A percentile compares a stretch with the other conserved stretches of the same genome.
phyloP scores from a whole-genome alignment of 2,113 vertebrate genomes.

The Alectura lathami region DNA sequence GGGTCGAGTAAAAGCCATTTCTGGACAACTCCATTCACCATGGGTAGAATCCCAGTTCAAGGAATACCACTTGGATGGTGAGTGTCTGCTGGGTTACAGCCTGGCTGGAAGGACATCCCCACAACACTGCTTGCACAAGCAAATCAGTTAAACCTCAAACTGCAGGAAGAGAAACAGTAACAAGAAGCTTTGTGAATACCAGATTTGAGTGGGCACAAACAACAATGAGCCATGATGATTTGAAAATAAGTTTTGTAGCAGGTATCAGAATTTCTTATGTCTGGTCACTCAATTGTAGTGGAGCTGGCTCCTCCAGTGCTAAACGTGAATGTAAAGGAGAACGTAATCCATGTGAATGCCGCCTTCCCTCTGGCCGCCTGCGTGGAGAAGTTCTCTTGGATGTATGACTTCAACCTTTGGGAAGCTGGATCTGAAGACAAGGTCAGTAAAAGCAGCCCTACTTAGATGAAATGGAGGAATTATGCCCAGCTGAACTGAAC shows the following conservation, averaged over 20 bases:
- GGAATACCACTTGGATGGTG: constrained; percentile 71
- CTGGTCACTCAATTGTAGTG: neutral
- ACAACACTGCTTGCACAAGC: neutral
- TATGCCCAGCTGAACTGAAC: neutral
- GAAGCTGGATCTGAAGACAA: constrained; percentile 33
- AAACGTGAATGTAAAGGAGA: neutral
- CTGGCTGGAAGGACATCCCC: neutral
- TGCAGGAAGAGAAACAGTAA: neutral
- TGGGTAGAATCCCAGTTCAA: constrained; percentile 52
- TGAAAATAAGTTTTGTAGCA: neutral
- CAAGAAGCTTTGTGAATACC: neutral
- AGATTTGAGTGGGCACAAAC: neutral
- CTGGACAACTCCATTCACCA: neutral
- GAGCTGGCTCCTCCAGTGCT: constrained; percentile 54
- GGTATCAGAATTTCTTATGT: neutral
- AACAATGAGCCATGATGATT: rapidly evolving
- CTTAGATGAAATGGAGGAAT: rapidly evolving
- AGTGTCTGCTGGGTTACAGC: neutral
- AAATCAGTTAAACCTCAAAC: rapidly evolving
- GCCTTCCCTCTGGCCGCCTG: constrained; percentile 55
- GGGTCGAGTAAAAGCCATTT: constrained; percentile 52
- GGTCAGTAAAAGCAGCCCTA: neutral
- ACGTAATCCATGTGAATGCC: neutral
- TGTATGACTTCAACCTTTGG: constrained; percentile 51
- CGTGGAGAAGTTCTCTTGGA: constrained; percentile 7